These are phyloP conservation scores for Papilio glaucus DNA, from an alignment of 1,140 invertebrate species.

Conservation along the genomic window DNA sequence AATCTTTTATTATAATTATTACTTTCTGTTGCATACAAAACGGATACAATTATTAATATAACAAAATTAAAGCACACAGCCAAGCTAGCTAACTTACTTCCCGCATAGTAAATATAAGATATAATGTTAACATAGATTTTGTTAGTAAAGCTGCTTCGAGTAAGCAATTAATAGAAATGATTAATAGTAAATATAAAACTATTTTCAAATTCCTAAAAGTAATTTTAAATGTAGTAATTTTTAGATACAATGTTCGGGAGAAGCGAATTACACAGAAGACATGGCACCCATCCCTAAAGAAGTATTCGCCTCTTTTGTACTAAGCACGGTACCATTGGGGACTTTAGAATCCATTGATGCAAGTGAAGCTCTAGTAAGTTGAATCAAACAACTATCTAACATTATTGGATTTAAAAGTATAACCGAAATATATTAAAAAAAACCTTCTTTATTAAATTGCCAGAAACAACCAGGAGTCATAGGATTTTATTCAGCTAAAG, in stretches of 20 bases:
- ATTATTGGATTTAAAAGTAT: not conserved
- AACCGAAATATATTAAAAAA: not conserved
- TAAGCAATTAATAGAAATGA: too few relatives aligned
- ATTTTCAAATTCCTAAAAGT: constrained; percentile 18
- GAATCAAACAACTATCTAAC: not conserved
- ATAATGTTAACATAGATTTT: too few relatives aligned
- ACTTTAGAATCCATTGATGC: constrained; percentile 30
- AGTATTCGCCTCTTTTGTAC: constrained; percentile 86
- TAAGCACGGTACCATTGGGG: constrained; percentile 59
- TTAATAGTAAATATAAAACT: too few relatives aligned
- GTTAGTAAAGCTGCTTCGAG: too few relatives aligned
- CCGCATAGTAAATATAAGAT: too few relatives aligned
- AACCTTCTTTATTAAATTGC: not conserved
- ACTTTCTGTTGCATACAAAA: too few relatives aligned
- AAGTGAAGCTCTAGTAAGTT: constrained; percentile 84
- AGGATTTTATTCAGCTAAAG: constrained; percentile 85
- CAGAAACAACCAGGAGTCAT: constrained; percentile 53
- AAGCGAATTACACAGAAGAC: constrained; percentile 87
- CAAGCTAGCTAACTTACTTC: too few relatives aligned
- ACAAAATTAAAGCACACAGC: too few relatives aligned
- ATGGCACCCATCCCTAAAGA: constrained; percentile 83
- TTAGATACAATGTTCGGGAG: constrained; percentile 84
- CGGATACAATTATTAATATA: too few relatives aligned
- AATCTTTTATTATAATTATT: too few relatives aligned
- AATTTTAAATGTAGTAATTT: constrained; percentile 51